Evolutionary conservation across 2,113 vertebrate genomes (phyloP).

Genomic region (Oryctolagus cuniculus): DNA sequence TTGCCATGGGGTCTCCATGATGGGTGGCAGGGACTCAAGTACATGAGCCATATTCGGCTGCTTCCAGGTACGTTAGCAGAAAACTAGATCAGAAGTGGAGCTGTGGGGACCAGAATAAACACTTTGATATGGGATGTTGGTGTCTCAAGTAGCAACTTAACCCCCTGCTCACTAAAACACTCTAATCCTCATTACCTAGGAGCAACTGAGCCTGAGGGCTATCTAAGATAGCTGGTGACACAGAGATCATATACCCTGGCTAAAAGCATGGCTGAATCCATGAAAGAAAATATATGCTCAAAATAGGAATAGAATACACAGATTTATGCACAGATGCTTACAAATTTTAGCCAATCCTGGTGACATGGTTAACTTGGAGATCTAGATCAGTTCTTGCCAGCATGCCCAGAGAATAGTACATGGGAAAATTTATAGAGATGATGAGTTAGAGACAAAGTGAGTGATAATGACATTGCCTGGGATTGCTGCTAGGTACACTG

Average conservation of each 20-base stretch:
- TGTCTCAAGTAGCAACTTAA: too few relatives aligned
- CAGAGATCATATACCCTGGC: conserved; percentile 47
- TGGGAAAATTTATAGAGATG: background rate
- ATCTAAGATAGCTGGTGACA: conserved; percentile 8
- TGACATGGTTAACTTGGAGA: background rate
- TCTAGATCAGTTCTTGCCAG: background rate
- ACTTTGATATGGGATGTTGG: too few relatives aligned
- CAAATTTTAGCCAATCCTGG: background rate
- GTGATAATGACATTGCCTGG: background rate
- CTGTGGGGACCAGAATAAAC: too few relatives aligned
- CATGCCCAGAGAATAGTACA: background rate
- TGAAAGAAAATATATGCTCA: background rate
- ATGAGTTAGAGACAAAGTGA: background rate
- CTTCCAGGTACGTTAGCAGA: too few relatives aligned
- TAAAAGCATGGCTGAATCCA: background rate
- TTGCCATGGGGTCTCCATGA: too few relatives aligned
- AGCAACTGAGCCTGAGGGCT: background rate
- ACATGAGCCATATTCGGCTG: too few relatives aligned
- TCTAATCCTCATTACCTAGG: background rate
- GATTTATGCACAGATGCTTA: background rate
- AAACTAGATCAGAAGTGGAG: too few relatives aligned
- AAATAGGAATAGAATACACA: conserved; percentile 42
- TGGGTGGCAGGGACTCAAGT: too few relatives aligned
- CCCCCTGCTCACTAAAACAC: background rate
- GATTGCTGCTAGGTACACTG: background rate